phyloP scores from a whole-genome alignment of 2,113 vertebrate species.

The Plotosus lineatus region DNA sequence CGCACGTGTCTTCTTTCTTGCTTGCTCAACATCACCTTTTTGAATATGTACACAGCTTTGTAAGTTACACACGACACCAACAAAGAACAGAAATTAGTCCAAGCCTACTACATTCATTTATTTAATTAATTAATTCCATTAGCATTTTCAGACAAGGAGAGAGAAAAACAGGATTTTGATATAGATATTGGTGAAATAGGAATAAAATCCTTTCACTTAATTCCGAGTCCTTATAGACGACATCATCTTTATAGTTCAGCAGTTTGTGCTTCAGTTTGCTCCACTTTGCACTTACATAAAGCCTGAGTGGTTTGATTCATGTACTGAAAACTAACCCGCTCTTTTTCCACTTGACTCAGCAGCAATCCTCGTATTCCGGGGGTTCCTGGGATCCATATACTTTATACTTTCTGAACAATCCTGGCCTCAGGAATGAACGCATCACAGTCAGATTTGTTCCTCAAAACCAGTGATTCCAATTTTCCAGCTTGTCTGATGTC shows the following conservation, averaged over 20 bases:
- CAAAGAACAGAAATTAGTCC: not conserved
- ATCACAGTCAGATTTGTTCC: constrained; percentile 17
- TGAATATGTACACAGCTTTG: constrained; percentile 51
- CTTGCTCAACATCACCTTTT: constrained; percentile 82
- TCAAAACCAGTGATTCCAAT: constrained; percentile 36
- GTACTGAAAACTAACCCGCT: not conserved
- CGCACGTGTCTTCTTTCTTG: constrained; percentile 70
- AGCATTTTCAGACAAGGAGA: not conserved
- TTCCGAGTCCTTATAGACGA: not conserved
- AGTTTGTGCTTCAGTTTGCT: not conserved
- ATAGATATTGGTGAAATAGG: no score
- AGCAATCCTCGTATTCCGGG: constrained; percentile 7
- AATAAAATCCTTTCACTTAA: no score
- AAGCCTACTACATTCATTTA: not conserved
- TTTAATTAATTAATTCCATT: not conserved
- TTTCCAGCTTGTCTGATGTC: constrained; percentile 30
- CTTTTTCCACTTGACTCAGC: constrained; percentile 35
- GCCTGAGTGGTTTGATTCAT: not conserved
- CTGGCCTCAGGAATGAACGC: constrained; percentile 19
- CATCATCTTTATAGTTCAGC: not conserved
- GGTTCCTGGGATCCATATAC: constrained; percentile 14
- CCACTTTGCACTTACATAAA: constrained; percentile 6
- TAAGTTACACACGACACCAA: constrained; percentile 31
- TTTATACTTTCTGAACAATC: constrained; percentile 14
- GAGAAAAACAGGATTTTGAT: not conserved